A percentile compares a stretch with the other conserved stretches of the same genome.
These are phyloP conservation scores for Cololabis saira DNA, from an alignment of 2,113 vertebrate genomes.

Conservation along the genomic window DNA sequence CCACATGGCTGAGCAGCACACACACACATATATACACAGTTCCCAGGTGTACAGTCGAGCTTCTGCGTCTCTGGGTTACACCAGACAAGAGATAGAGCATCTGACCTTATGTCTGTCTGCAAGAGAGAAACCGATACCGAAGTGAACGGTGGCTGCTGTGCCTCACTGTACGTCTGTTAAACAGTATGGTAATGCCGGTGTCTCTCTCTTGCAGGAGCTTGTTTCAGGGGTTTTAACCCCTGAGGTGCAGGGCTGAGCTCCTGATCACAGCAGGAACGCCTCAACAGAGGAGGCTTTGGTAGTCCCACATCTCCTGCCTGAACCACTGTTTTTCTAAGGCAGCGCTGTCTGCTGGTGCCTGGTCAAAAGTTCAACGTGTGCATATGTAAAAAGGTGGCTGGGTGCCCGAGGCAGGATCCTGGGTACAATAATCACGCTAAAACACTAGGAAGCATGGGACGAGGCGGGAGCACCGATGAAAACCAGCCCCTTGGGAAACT, in stretches of 20 bases:
- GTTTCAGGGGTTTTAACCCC: conserved; percentile 56
- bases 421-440: conserved; percentile 98
- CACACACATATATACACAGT: conserved; percentile 36
- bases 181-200: conserved; percentile 53
- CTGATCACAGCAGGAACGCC: conserved; percentile 46
- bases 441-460: conserved; percentile 93
- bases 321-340: conserved; percentile 58
- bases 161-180: conserved; percentile 36
- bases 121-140: conserved; percentile 54
- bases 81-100: conserved; percentile 83
- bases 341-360: conserved; percentile 87
- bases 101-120: conserved; percentile 92
- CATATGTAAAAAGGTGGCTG: conserved; percentile 99
- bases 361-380: conserved; percentile 99
- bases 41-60: conserved; percentile 38
- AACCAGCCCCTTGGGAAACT: conserved; percentile 50
- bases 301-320: conserved; percentile 54
- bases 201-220: conserved; percentile 28
- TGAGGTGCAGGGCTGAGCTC: conserved; percentile 39
- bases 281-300: conserved; percentile 35
- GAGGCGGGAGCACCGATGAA: conserved; percentile 59
- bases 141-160: conserved; percentile 26
- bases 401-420: conserved; percentile 95
- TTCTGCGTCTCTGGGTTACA: conserved; percentile 56
- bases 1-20: conserved; percentile 69